Base-by-base conservation (phyloP, 2,888 invertebrate genomes). In the Epinotia brunnichana region DNA sequence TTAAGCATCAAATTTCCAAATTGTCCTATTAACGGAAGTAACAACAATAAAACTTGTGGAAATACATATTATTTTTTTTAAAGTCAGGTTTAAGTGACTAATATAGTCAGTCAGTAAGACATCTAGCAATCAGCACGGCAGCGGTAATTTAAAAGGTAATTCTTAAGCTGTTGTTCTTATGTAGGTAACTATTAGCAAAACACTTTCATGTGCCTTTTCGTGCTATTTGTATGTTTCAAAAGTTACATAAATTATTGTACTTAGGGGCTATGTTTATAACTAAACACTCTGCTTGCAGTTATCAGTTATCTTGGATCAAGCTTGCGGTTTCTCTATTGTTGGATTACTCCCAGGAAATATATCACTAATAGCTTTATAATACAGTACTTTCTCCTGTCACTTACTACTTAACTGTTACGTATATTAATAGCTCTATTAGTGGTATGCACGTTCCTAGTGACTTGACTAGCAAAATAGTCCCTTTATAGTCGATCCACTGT, bases 301-400 rank as follows among this genome's bases (percentile, higher is more conserved):
- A 54, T 44, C 44, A 56, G 24, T 69, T 39, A 62, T 70, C 54
- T 57, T 57, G 56, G 48, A 64, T 48, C 51, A 64, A 53, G 44
- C 35, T 11, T 62, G 70, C 39, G 60, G 61, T 66, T 64, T 59
- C 39, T 57, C 35, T 41, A 67, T 66, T 67, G 69, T 56, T 62
- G 56, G n/a, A 51, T 51, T 57, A 24, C 61, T 24, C 61, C 44
- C 53, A 71, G 71, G 66, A 71, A 71, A 61, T 71, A 21, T 24
- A 66, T 66, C 39, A 59, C 54, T 71, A 71, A 71, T 67, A 71
- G 71, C 71, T 71, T 71, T 66, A 61, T 66, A 66, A 66, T 59
- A 29, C 54, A 9, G 24, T 29, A 41, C 71, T 71, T 71, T 71
- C 71, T 48, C 71, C 61, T 44, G 48, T 61, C 60, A 61, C 66